Evolutionary conservation across 2,888 invertebrate genomes (phyloP).

Genomic region (Tricholauxania praeusta): DNA sequence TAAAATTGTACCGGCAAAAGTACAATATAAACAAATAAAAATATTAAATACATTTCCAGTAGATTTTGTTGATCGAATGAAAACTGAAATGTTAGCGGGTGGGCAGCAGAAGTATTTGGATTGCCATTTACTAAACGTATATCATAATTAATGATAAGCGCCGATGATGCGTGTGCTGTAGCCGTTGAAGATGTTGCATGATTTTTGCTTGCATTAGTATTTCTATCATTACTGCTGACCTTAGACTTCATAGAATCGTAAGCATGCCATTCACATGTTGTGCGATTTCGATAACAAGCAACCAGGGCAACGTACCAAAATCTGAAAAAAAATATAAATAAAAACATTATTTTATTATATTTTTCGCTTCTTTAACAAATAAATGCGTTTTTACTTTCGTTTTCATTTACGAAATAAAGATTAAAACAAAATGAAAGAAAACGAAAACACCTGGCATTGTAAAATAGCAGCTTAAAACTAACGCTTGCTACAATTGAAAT

Average conservation of each 20-base stretch:
- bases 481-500: too few relatives aligned
- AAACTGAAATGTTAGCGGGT: constrained; percentile 93
- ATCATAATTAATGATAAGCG: constrained; percentile 78
- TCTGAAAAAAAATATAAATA: constrained; percentile 69
- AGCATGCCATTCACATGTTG: constrained; percentile 87
- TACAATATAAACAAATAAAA: constrained; percentile 87
- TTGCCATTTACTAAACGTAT: constrained; percentile 97
- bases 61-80: constrained; percentile 96
- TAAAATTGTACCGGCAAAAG: constrained; percentile 91
- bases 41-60: constrained; percentile 88
- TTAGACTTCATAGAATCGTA: constrained; percentile 68
- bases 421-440: too few relatives aligned
- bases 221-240: constrained; percentile 27
- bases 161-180: constrained; percentile 36
- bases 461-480: too few relatives aligned
- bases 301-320: constrained; percentile 98
- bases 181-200: neutral
- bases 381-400: too few relatives aligned
- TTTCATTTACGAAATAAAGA: too few relatives aligned
- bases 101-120: constrained; percentile 85
- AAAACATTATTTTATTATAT: neutral
- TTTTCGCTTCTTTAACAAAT: too few relatives aligned
- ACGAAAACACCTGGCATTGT: too few relatives aligned
- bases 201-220: neutral
- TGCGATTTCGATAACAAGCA: constrained; percentile 86